phyloP scores from a whole-genome alignment of 2,888 invertebrate genomes.

The Molanna angustata region DNA sequence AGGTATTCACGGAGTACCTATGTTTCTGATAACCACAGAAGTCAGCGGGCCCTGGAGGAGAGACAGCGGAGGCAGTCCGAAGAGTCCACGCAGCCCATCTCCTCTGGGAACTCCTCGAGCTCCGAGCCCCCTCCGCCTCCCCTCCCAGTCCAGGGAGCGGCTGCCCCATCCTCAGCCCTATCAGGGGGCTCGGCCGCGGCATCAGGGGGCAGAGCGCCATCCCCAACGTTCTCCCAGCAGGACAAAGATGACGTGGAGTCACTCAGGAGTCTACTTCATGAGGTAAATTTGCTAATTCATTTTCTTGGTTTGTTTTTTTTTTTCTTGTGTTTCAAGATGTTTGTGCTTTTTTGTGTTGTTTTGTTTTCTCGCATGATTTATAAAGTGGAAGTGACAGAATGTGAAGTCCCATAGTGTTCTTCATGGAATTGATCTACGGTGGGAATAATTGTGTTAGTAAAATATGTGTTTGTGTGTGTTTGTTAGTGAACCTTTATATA shows the following conservation, averaged over 20 bases:
- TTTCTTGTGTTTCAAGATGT: constrained; percentile 4
- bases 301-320: not conserved
- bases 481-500: too few relatives aligned
- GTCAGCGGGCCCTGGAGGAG: constrained; percentile 28
- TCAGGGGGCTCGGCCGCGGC: constrained; percentile 39
- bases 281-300: constrained; percentile 60
- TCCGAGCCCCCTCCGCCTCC: constrained; percentile 27
- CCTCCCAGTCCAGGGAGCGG: constrained; percentile 53
- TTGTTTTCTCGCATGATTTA: too few relatives aligned
- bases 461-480: too few relatives aligned
- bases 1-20: too few relatives aligned
- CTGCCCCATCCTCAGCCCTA: constrained; percentile 51
- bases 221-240: constrained; percentile 39
- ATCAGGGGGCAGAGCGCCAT: constrained; percentile 49
- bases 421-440: too few relatives aligned
- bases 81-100: constrained; percentile 28
- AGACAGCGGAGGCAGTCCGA: constrained; percentile 31
- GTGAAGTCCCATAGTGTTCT: too few relatives aligned
- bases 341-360: constrained; percentile 16
- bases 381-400: too few relatives aligned
- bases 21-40: too few relatives aligned
- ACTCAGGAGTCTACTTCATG: constrained; percentile 70
- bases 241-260: constrained; percentile 65
- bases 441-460: too few relatives aligned
- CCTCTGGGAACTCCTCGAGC: constrained; percentile 23